Conservation (phyloP, 2,797 vertebrate genomes). For the Choloepus didactylus region DNA sequence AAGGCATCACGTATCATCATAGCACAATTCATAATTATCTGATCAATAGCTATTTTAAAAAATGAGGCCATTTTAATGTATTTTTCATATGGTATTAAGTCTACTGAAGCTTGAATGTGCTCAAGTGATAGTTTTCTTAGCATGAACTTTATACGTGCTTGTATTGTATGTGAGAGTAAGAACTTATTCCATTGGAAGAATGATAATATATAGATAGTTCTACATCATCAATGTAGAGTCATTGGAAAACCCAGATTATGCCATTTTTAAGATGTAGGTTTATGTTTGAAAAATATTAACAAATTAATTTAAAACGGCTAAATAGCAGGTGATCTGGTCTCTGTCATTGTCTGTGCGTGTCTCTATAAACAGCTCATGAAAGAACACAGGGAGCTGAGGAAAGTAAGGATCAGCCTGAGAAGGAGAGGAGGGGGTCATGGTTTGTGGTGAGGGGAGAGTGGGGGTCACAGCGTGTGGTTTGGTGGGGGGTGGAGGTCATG, state of each 20-base stretch:
- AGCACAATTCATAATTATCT: not conserved
- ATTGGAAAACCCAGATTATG: not conserved
- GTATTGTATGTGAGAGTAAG: not conserved
- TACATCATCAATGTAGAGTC: not conserved
- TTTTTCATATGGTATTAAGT: not conserved
- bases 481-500: no score
- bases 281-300: not conserved
- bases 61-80: not conserved
- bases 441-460: no score
- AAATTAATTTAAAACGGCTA: not conserved
- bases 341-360: accelerated
- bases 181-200: not conserved
- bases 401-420: accelerated
- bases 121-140: not conserved
- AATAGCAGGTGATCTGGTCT: accelerated
- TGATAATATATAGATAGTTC: accelerated
- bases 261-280: not conserved
- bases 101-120: not conserved
- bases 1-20: not conserved
- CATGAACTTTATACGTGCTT: accelerated
- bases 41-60: not conserved
- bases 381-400: accelerated
- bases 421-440: accelerated
- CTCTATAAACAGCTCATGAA: not conserved
- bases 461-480: no score